Percentiles rank a stretch among this genome's conserved stretches.
phyloP scores from a whole-genome alignment of 2,888 invertebrate species.

The Aphidoletes aphidimyza region DNA sequence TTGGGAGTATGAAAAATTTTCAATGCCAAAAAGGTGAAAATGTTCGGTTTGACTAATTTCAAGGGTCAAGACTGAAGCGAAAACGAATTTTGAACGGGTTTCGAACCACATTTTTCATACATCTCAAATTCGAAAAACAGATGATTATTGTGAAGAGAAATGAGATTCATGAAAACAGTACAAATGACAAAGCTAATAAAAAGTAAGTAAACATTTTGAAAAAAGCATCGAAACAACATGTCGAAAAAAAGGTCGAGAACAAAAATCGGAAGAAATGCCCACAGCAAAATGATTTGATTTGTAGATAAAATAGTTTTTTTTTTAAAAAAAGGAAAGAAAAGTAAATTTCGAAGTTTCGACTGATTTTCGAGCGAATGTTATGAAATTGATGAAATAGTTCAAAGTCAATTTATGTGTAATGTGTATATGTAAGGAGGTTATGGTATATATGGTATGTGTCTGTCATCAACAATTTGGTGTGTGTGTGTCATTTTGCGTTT shows the following conservation, averaged over 20 bases:
- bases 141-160: slow-evolving; percentile 54
- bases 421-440: neutral
- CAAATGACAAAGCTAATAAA: neutral
- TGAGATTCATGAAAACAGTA: neutral
- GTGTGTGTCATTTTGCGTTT: neutral
- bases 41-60: neutral
- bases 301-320: neutral
- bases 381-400: slow-evolving; percentile 20
- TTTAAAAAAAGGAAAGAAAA: neutral
- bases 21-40: neutral
- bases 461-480: neutral
- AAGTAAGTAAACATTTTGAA: neutral
- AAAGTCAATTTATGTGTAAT: neutral
- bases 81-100: slow-evolving; percentile 52
- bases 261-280: neutral
- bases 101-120: slow-evolving; percentile 55
- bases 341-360: slow-evolving; percentile 4
- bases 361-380: neutral
- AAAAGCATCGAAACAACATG: neutral
- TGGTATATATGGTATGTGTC: neutral
- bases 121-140: slow-evolving; percentile 55
- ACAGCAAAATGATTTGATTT: neutral
- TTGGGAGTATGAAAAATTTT: slow-evolving; percentile 33
- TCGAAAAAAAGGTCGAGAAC: slow-evolving; percentile 8
- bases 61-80: neutral